Evolutionary conservation across 2,113 vertebrate genomes (phyloP).

Genomic region (Lampris incognitus): DNA sequence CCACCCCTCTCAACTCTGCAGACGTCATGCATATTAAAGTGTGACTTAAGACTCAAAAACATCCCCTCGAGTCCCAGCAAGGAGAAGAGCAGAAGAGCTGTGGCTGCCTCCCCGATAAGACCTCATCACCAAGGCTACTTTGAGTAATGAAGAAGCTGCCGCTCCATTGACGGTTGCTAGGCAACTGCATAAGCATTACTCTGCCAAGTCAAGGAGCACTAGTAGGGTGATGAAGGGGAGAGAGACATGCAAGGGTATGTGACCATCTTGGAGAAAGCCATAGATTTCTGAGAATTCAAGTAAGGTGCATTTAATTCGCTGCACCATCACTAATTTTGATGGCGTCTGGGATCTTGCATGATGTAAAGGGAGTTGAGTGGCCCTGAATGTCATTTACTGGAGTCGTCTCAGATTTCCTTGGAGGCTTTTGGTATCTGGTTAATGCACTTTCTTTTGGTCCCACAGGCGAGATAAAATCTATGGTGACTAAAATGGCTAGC

Average conservation of each 20-base stretch:
- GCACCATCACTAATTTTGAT: constrained; percentile 1
- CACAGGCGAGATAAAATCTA: no score
- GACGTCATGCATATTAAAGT: constrained; percentile 29
- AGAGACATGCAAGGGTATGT: constrained; percentile 46
- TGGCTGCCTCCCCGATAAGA: constrained; percentile 21
- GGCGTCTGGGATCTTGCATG: background rate
- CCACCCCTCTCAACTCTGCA: background rate
- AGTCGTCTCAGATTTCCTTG: background rate
- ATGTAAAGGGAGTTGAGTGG: background rate
- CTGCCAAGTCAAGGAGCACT: constrained; percentile 58
- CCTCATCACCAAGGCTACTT: constrained; percentile 56
- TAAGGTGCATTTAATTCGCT: background rate
- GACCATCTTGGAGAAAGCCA: constrained; percentile 33
- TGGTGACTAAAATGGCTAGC: no score
- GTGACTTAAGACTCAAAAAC: constrained; percentile 31
- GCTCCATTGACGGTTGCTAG: constrained; percentile 78
- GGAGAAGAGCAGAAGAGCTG: constrained; percentile 4
- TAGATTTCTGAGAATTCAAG: background rate
- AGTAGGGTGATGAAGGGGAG: constrained; percentile 34
- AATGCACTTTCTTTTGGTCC: no score
- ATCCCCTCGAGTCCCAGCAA: constrained; percentile 3
- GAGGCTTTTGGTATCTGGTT: background rate
- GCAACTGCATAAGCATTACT: constrained; percentile 77
- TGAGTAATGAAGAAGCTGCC: constrained; percentile 58
- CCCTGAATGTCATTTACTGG: background rate